Conservation (phyloP, 1,140 invertebrate genomes). For the Trigoniulus corallinus region DNA sequence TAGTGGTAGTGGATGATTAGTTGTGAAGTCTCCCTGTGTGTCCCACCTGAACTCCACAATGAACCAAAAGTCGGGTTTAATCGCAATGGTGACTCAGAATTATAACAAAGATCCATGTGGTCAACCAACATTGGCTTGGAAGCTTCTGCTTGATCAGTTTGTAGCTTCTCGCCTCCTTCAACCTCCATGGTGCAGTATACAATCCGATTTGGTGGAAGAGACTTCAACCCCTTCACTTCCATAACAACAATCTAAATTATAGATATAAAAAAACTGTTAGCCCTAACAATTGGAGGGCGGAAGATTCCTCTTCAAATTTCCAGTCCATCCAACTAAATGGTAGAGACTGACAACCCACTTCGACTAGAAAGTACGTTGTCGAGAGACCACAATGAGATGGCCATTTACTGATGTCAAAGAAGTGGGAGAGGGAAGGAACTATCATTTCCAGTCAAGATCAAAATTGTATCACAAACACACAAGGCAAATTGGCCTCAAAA, state of each 20-base stretch:
- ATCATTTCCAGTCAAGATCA: too few relatives aligned
- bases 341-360: neutral
- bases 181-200: conserved; percentile 99
- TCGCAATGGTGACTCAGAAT: too few relatives aligned
- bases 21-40: conserved; percentile 95
- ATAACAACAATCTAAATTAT: conserved; percentile 76
- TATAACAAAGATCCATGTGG: too few relatives aligned
- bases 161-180: conserved; percentile 91
- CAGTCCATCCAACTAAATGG: neutral
- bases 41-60: conserved; percentile 76
- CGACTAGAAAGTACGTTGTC: neutral
- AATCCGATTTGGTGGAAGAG: conserved; percentile 86
- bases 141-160: conserved; percentile 97
- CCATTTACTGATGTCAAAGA: neutral
- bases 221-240: conserved; percentile 97
- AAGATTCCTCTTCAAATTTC: too few relatives aligned
- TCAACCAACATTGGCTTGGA: conserved; percentile 91
- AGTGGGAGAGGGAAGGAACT: too few relatives aligned
- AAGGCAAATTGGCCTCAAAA: too few relatives aligned
- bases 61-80: too few relatives aligned
- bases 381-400: neutral
- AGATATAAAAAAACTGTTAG: too few relatives aligned
- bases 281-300: too few relatives aligned
- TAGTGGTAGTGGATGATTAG: conserved; percentile 85
- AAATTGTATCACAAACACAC: too few relatives aligned